Conservation (phyloP, 1,140 invertebrate genomes). For the Leptinotarsa lineolata region DNA sequence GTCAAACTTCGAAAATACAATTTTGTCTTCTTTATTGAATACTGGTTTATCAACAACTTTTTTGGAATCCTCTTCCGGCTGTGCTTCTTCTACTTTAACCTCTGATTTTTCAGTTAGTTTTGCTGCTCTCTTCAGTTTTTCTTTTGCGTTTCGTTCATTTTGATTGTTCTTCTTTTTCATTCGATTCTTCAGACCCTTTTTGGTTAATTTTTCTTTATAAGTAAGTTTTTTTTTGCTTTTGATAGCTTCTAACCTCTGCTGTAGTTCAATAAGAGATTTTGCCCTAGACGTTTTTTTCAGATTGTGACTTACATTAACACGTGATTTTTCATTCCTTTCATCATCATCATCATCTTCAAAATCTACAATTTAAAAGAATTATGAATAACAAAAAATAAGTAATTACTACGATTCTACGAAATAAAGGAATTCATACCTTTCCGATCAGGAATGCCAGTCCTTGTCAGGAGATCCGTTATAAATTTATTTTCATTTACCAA, state of each 20-base stretch:
- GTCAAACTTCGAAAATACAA: slow-evolving; percentile 85
- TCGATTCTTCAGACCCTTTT: slow-evolving; percentile 61
- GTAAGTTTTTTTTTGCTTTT: slow-evolving; percentile 57
- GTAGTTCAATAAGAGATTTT: slow-evolving; percentile 58
- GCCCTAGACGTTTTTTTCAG: slow-evolving; percentile 52
- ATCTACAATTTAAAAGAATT: slow-evolving; percentile 18
- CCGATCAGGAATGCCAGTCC: slow-evolving; percentile 55
- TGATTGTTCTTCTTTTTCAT: slow-evolving; percentile 60
- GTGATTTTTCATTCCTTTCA: slow-evolving; percentile 29
- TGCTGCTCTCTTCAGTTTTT: slow-evolving; percentile 55
- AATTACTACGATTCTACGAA: background rate
- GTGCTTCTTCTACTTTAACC: slow-evolving; percentile 50
- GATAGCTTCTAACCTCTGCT: slow-evolving; percentile 56
- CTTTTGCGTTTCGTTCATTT: slow-evolving; percentile 56
- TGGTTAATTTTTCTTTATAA: slow-evolving; percentile 61
- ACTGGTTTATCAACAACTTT: slow-evolving; percentile 62
- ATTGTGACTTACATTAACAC: slow-evolving; percentile 30
- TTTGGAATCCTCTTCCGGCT: slow-evolving; percentile 11
- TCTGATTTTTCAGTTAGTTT: slow-evolving; percentile 46
- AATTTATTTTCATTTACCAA: slow-evolving; percentile 56
- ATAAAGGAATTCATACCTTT: slow-evolving; percentile 39
- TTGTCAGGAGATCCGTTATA: slow-evolving; percentile 56
- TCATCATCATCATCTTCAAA: slow-evolving; percentile 36
- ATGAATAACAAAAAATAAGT: background rate
- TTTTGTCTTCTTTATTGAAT: slow-evolving; percentile 77